Percentiles rank a stretch among this genome's conserved stretches.
Conservation (phyloP, 1,140 invertebrate species). For the Temnothorax nylanderi region DNA sequence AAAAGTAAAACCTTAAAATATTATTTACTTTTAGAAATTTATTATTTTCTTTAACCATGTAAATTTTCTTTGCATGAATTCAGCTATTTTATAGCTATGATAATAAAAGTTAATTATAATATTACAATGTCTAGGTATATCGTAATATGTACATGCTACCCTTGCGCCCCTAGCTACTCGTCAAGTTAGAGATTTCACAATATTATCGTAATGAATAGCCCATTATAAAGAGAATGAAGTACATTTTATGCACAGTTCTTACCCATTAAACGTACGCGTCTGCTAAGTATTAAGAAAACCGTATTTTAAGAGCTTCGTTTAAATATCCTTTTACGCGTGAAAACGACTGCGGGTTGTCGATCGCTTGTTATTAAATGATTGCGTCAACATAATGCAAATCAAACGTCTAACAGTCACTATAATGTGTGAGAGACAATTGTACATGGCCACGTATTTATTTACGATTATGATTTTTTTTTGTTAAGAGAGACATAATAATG, state of each 20-base stretch:
- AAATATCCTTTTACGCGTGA: constrained; percentile 68
- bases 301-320: constrained; percentile 66
- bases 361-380: constrained; percentile 16
- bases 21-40: constrained; percentile 75
- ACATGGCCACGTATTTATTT: constrained; percentile 22
- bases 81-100: constrained; percentile 84
- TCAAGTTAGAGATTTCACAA: constrained; percentile 72
- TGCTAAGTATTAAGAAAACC: constrained; percentile 76
- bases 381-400: constrained; percentile 30
- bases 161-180: constrained; percentile 78
- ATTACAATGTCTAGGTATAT: constrained; percentile 80
- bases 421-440: constrained; percentile 1
- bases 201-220: constrained; percentile 69
- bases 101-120: constrained; percentile 79
- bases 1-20: constrained; percentile 81
- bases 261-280: constrained; percentile 64
- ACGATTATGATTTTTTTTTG: constrained; percentile 20
- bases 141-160: constrained; percentile 82
- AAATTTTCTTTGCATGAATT: constrained; percentile 78
- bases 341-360: constrained; percentile 61
- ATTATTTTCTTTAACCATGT: constrained; percentile 67
- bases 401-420: constrained; percentile 21
- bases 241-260: constrained; percentile 69
- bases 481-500: constrained; percentile 17
- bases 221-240: constrained; percentile 75